These are phyloP conservation scores for Tribolium madens DNA, from an alignment of 1,140 invertebrate genomes.

Conservation along the genomic window DNA sequence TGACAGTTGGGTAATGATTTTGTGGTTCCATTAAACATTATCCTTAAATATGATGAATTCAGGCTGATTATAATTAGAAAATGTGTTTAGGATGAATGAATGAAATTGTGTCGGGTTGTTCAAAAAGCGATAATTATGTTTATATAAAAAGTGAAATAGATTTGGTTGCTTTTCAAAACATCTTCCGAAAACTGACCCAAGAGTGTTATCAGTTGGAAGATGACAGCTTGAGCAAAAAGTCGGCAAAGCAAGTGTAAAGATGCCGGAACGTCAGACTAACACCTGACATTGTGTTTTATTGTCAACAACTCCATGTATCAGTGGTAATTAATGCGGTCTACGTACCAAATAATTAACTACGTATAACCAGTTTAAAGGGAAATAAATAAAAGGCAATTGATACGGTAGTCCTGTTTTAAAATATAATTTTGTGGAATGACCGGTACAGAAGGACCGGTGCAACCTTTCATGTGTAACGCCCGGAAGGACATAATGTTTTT, in stretches of 20 bases:
- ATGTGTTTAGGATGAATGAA: neutral
- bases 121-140: too few species aligned
- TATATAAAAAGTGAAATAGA: too few species aligned
- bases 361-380: conserved; percentile 35
- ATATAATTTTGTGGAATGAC: conserved; percentile 40
- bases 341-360: conserved; percentile 41
- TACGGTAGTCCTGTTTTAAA: conserved; percentile 35
- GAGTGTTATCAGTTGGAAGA: neutral
- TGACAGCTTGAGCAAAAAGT: conserved; percentile 8
- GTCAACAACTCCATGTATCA: neutral
- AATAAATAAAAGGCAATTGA: conserved; percentile 30
- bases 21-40: conserved; percentile 7
- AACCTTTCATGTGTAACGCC: conserved; percentile 46
- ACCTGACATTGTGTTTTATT: conserved; percentile 31
- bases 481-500: conserved; percentile 40
- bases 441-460: conserved; percentile 36
- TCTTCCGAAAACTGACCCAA: conserved; percentile 16
- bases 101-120: too few species aligned
- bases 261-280: neutral
- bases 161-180: too few species aligned
- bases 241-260: neutral
- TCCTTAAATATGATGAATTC: neutral
- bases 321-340: conserved; percentile 34
- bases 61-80: neutral
- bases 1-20: conserved; percentile 1